Base-by-base conservation (phyloP, 2,113 vertebrate genomes). In the Micronycteris hirsuta region DNA sequence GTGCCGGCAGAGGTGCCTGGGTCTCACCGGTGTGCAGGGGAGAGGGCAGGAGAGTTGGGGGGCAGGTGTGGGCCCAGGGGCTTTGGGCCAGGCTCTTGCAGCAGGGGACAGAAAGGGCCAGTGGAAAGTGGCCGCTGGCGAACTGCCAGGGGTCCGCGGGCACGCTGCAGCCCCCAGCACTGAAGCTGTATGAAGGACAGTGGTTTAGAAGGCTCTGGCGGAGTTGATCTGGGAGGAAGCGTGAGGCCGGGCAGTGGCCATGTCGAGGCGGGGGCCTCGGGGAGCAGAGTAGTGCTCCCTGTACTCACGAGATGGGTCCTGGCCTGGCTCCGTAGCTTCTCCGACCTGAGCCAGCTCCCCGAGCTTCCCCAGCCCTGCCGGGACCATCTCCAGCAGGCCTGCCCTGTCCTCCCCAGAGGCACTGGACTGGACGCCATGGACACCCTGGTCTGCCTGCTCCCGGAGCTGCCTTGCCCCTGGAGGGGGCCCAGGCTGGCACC, bases 381-480 rank as follows among this genome's bases (percentile, higher is more conserved):
- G 67, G 45, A 4, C 14, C 45, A 54, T 52, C 6, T 15, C 22
- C 33, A 36, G 38, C 22, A 54, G 52, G 52, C 56, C 16, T 43
- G 22, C 54, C 43, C 52, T 54, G n/a, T 33, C 12, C 22, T 73
- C 67, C 8, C 0, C 92, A 98, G 98, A 98, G 65, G 77, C 3
- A 0, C 24, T 86, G 81, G 65, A 94, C 58, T 99, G 99, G 99
- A 97, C 97, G 7, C 61, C 97, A 88, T 99, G 99, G 99, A 98
- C 97, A 0, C 33, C 97, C 31, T 99, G 99, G 99, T 99, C 99
- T 0, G 95, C 98, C 80, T 99, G 99, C 96, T 99, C 98, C n/a
- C 99, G 95, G 91, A 99, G 99, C 9, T 99, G 99, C 96, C 99
- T 99, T 94, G 95, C 98, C 61, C 97, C 98, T 0, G 98, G 98